These are phyloP conservation scores for Odontothrips loti DNA, from an alignment of 2,888 invertebrate species.

Conservation along the genomic window DNA sequence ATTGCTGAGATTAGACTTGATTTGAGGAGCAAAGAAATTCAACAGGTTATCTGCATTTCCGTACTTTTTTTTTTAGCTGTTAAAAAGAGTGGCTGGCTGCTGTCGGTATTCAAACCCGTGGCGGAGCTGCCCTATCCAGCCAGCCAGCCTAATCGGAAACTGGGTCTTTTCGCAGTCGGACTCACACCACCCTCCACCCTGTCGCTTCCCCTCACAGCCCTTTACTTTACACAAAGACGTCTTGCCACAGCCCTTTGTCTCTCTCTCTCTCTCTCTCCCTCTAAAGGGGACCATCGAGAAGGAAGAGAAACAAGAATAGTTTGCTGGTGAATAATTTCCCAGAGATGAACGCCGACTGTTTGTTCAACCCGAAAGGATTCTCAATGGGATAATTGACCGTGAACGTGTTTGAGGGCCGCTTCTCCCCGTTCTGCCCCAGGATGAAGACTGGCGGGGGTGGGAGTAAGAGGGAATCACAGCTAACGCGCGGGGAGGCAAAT, in stretches of 20 bases:
- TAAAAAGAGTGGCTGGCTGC: too few species aligned
- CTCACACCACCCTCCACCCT: neutral
- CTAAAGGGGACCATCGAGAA: neutral
- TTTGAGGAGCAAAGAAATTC: too few species aligned
- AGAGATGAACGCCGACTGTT: neutral
- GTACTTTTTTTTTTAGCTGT: too few species aligned
- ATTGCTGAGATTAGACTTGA: too few species aligned
- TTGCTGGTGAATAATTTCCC: neutral
- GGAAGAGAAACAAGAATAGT: neutral
- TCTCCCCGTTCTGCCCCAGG: neutral
- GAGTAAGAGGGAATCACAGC: too few species aligned
- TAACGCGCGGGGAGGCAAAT: too few species aligned
- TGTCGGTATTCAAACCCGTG: too few species aligned
- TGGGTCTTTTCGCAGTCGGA: neutral
- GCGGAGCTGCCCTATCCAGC: too few species aligned
- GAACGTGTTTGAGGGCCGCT: constrained; percentile 8
- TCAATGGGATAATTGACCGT: constrained; percentile 25
- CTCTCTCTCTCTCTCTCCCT: neutral
- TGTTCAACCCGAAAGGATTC: neutral
- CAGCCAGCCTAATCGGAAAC: too few species aligned
- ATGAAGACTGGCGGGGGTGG: too few species aligned
- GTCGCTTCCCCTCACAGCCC: neutral
- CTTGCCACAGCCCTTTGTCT: neutral
- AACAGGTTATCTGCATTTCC: too few species aligned
- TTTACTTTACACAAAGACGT: neutral